Evolutionary conservation across 2,888 invertebrate species (phyloP), one percentile per base, ranked within the genome.

Genomic region (Halictus ligatus): DNA sequence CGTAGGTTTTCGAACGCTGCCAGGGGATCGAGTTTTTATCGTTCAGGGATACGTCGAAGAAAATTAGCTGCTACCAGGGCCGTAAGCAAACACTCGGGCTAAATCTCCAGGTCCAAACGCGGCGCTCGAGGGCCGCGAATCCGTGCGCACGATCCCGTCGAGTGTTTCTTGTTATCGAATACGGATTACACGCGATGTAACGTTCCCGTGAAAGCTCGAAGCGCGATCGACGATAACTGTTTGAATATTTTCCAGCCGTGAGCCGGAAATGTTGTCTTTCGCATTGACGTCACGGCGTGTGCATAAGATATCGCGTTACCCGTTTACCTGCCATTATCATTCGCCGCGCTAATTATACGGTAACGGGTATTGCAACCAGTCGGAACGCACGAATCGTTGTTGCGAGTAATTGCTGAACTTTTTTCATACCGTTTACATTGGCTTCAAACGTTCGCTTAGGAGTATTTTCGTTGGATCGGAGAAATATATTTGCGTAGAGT

Each of bases 151-250:
- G 58, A 60, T 25, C 5, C 5, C 58, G 5, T 25, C 1, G 13
- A 25, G n/a, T 60, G 58, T 60, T 21, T 60, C 25, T 60, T 60
- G 58, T 60, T 60, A 60, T 60, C 58, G 58, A 25, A 60, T 60
- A 60, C 58, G 58, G 58, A 60, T 60, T 60, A 60, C 58, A 60
- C 25, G 12, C 58, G 58, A 60, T 25, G 58, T 60, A 60, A 60
- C 25, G 25, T 60, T 60, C 58, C n/a, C 35, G 0, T 25, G 58
- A 60, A 60, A 60, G 58, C 58, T n/a, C 25, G n/a, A 25, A 25
- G 12, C 58, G n/a, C 58, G n/a, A 60, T 60, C 25, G 5, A 60
- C 25, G 58, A 60, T 60, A 60, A 25, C 12, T 60, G n/a, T 60
- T 60, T 25, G 58, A 60, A 25, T 25, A 60, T 60, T 25, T 60